These are phyloP conservation scores for Koerneria pararmatus DNA, from an alignment of 2,888 invertebrate species.

Conservation along the genomic window DNA sequence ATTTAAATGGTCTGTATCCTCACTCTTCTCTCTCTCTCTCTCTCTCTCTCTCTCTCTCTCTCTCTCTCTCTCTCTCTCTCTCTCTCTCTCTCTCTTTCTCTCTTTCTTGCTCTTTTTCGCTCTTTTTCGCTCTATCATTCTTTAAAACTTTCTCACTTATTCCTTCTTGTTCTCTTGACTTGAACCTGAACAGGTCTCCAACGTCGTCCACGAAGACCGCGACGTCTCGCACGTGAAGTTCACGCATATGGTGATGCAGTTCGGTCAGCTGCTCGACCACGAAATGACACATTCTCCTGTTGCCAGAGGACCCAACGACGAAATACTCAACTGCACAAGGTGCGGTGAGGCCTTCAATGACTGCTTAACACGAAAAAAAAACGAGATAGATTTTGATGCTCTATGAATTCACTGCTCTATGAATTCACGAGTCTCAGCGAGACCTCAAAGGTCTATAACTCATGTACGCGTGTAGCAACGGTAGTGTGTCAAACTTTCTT, in stretches of 20 bases:
- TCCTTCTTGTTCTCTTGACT: background rate
- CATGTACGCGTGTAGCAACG: too few relatives aligned
- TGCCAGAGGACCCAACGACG: constrained; percentile 55
- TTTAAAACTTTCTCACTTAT: too few relatives aligned
- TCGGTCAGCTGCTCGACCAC: constrained; percentile 86
- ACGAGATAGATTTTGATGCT: too few relatives aligned
- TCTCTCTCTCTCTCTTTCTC: constrained; percentile 1
- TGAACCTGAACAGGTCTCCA: constrained; percentile 41
- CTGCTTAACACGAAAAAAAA: background rate
- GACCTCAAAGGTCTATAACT: too few relatives aligned
- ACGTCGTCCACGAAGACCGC: constrained; percentile 53
- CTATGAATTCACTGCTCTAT: too few relatives aligned
- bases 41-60: too few relatives aligned
- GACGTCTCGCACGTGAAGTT: constrained; percentile 53
- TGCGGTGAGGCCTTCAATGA: background rate
- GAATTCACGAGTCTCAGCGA: too few relatives aligned
- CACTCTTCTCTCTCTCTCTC: too few relatives aligned
- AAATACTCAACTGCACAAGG: constrained; percentile 60
- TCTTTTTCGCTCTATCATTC: background rate
- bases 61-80: too few relatives aligned
- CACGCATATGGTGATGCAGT: constrained; percentile 75
- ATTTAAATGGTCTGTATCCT: too few relatives aligned
- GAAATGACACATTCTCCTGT: constrained; percentile 62
- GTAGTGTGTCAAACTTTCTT: too few relatives aligned
- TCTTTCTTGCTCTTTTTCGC: background rate